A percentile compares a stretch with the other conserved stretches of the same genome.
Conservation (phyloP, 2,888 invertebrate genomes). For the Hoplodrina ambigua region DNA sequence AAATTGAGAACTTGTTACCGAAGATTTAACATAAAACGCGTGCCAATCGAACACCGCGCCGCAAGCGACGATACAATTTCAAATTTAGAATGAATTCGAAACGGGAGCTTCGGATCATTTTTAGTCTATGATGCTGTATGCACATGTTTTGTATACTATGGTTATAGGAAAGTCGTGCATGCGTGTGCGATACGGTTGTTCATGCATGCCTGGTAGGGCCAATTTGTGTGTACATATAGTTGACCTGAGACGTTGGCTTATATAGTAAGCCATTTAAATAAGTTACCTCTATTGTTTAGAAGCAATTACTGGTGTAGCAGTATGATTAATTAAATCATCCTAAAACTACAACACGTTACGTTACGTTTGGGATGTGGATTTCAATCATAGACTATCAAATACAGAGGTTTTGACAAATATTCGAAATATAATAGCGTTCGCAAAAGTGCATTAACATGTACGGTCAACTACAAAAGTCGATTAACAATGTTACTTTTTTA, state of each 20-base stretch:
- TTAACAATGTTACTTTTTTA: no score
- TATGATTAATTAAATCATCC: no score
- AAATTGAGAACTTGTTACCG: no score
- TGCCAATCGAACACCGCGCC: no score
- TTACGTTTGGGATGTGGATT: no score
- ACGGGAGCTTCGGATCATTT: not conserved
- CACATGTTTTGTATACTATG: not conserved
- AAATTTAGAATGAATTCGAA: not conserved
- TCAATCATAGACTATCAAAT: no score
- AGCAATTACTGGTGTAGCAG: not conserved
- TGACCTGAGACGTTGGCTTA: not conserved
- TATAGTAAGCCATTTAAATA: slow-evolving; percentile 1
- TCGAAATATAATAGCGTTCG: no score
- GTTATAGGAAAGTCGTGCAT: slow-evolving; percentile 22
- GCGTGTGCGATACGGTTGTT: slow-evolving; percentile 28
- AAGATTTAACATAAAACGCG: no score
- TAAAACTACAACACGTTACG: no score
- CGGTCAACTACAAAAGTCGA: no score
- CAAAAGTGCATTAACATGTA: no score
- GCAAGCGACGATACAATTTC: not conserved
- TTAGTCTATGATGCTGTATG: slow-evolving; percentile 9
- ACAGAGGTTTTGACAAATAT: no score
- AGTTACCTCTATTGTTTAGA: not conserved
- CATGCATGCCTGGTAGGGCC: slow-evolving; percentile 27
- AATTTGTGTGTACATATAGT: slow-evolving; percentile 2